A percentile compares a stretch with the other conserved stretches of the same genome.
phyloP scores from a whole-genome alignment of 2,888 invertebrate genomes.

The Archips crataeganus region DNA sequence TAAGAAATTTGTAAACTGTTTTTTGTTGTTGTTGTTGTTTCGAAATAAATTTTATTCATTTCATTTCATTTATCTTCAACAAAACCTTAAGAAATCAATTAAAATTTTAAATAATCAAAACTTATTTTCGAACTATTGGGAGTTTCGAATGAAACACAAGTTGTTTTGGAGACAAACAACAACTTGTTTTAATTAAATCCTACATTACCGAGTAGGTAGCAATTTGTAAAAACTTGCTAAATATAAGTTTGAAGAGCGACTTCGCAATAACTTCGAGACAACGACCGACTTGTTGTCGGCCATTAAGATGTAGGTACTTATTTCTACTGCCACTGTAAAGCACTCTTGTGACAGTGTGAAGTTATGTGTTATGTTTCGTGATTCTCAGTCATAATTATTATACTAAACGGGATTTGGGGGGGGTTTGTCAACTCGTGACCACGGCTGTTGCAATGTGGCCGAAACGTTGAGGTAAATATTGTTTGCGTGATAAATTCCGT shows the following conservation, averaged over 20 bases:
- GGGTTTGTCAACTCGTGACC: too few relatives aligned
- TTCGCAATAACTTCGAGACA: background rate
- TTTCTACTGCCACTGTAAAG: background rate
- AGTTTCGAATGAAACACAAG: background rate
- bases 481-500: too few relatives aligned
- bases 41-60: background rate
- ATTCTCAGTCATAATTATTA: too few relatives aligned
- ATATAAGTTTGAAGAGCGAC: background rate
- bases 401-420: too few relatives aligned
- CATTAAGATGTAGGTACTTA: background rate
- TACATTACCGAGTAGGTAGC: background rate
- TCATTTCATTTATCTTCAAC: background rate
- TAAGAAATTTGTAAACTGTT: too few relatives aligned
- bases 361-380: too few relatives aligned
- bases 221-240: slow-evolving; percentile 19
- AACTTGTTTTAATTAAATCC: slow-evolving; percentile 33
- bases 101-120: background rate
- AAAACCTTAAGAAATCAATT: background rate
- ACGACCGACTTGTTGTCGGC: background rate
- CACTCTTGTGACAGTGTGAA: background rate
- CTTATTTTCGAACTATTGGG: background rate
- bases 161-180: background rate
- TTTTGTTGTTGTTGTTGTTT: too few relatives aligned
- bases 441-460: too few relatives aligned
- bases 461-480: too few relatives aligned